Conservation (phyloP, 2,888 invertebrate genomes). For the Lasius fuliginosus region DNA sequence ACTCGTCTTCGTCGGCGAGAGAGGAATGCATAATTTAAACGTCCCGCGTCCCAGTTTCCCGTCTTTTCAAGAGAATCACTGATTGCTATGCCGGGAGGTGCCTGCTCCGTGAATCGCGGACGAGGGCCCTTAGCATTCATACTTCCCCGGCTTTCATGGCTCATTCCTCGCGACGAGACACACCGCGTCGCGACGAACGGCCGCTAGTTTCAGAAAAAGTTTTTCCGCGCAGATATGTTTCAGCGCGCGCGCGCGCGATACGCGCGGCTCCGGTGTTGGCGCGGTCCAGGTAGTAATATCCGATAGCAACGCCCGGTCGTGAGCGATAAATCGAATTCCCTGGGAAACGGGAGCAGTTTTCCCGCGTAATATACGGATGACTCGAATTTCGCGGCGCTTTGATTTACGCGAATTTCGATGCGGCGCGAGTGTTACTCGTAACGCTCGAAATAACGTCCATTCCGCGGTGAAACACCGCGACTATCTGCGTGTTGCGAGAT, state of each 20-base stretch:
- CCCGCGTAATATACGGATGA: slow-evolving; percentile 46
- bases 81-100: slow-evolving; percentile 78
- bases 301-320: slow-evolving; percentile 36
- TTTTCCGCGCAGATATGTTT: slow-evolving; percentile 52
- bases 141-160: slow-evolving; percentile 68
- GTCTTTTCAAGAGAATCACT: slow-evolving; percentile 71
- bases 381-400: slow-evolving; percentile 58
- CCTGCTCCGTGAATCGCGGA: slow-evolving; percentile 72
- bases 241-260: background rate
- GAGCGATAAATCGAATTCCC: slow-evolving; percentile 54
- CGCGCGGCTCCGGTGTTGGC: background rate
- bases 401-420: slow-evolving; percentile 53
- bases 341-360: slow-evolving; percentile 51
- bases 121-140: slow-evolving; percentile 72
- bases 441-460: slow-evolving; percentile 46
- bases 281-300: slow-evolving; percentile 3
- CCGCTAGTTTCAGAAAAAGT: slow-evolving; percentile 71
- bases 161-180: slow-evolving; percentile 52
- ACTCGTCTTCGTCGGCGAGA: slow-evolving; percentile 58
- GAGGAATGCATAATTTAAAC: slow-evolving; percentile 82
- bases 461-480: slow-evolving; percentile 27
- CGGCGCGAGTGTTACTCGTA: slow-evolving; percentile 23
- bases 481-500: slow-evolving; percentile 9
- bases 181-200: background rate
- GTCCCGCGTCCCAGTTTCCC: slow-evolving; percentile 80